phyloP scores from a whole-genome alignment of 2,888 invertebrate species.

The Tholera decimalis region DNA sequence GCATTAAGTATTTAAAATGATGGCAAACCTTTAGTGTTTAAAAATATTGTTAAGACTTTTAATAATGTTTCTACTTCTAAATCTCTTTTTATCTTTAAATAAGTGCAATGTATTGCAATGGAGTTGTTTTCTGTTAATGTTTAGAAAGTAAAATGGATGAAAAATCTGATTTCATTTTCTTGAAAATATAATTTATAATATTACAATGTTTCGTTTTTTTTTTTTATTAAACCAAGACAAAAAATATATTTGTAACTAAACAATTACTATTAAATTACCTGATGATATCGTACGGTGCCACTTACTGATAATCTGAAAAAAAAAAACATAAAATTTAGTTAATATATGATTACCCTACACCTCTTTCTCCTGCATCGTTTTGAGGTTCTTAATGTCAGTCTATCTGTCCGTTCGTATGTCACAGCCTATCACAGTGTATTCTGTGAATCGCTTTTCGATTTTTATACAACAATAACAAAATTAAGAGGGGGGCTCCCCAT shows the following conservation, averaged over 20 bases:
- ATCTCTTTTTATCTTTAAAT: constrained; percentile 22
- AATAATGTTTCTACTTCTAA: constrained; percentile 30
- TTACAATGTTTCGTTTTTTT: constrained; percentile 31
- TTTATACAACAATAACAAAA: too few relatives aligned
- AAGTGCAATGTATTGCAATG: constrained; percentile 33
- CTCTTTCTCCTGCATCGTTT: too few relatives aligned
- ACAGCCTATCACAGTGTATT: too few relatives aligned
- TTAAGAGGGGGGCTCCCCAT: too few relatives aligned
- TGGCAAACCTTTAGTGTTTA: constrained; percentile 19
- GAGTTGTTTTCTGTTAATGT: constrained; percentile 53
- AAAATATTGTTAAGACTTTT: constrained; percentile 38
- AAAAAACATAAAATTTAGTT: not conserved
- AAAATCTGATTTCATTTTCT: constrained; percentile 22
- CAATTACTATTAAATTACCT: constrained; percentile 29
- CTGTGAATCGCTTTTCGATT: too few relatives aligned
- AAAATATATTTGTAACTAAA: not conserved
- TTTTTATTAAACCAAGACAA: constrained; percentile 19
- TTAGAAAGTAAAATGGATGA: constrained; percentile 19
- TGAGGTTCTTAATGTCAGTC: too few relatives aligned
- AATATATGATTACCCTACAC: not conserved
- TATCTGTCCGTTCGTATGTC: too few relatives aligned
- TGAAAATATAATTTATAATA: constrained; percentile 45
- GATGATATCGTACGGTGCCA: constrained; percentile 49
- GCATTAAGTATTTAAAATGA: constrained; percentile 16
- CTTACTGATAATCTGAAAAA: constrained; percentile 60